phyloP scores from a whole-genome alignment of 1,140 invertebrate species.

The Heterodera carotae region DNA sequence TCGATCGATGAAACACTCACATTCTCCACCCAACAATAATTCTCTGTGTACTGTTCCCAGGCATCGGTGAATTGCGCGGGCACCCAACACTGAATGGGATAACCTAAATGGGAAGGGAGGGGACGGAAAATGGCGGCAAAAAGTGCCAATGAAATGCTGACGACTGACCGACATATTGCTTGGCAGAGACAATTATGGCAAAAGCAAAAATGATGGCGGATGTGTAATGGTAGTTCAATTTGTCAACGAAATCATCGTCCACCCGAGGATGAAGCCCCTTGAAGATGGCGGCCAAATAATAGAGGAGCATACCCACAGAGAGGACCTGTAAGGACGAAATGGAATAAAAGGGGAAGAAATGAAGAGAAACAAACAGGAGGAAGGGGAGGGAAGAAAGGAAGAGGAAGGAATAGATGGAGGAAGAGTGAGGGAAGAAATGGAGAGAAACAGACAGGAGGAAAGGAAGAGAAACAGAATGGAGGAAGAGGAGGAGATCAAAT shows the following conservation, averaged over 20 bases:
- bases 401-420: background rate
- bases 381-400: background rate
- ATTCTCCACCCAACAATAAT: slow-evolving; percentile 66
- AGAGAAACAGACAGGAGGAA: background rate
- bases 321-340: slow-evolving; percentile 42
- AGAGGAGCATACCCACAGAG: slow-evolving; percentile 64
- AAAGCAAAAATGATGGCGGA: slow-evolving; percentile 65
- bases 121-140: background rate
- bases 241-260: slow-evolving; percentile 65
- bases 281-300: slow-evolving; percentile 65
- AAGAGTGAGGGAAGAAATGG: background rate
- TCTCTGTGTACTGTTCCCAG: slow-evolving; percentile 65
- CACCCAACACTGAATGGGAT: slow-evolving; percentile 66
- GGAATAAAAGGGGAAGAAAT: background rate
- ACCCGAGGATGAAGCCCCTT: slow-evolving; percentile 65
- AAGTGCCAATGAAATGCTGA: background rate
- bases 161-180: slow-evolving; percentile 63
- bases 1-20: slow-evolving; percentile 22
- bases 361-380: background rate
- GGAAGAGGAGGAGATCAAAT: background rate
- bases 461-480: background rate
- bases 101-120: slow-evolving; percentile 44
- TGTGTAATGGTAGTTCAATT: slow-evolving; percentile 65
- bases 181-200: slow-evolving; percentile 65
- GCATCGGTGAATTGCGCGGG: slow-evolving; percentile 66